Percentiles rank a stretch among this genome's conserved stretches.
Evolutionary conservation across 1,140 invertebrate genomes (phyloP).

Genomic region (Rhyzopertha dominica): DNA sequence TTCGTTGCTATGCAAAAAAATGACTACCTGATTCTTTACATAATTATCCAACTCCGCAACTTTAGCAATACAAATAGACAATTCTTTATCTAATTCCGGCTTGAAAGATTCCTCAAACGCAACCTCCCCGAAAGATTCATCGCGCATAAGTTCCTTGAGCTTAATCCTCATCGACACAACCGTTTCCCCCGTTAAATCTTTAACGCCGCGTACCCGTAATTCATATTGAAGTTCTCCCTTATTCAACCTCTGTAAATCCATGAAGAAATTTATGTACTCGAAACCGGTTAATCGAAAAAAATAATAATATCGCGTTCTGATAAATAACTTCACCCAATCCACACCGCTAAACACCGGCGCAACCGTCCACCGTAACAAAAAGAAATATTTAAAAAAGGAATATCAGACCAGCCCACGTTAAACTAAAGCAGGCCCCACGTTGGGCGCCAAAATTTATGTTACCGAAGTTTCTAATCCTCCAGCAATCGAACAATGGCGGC

Average conservation of each 20-base stretch:
- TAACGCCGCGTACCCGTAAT: not conserved
- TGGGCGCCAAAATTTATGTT: no score
- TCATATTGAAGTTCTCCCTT: constrained; percentile 3
- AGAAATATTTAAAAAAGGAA: no score
- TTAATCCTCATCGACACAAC: constrained; percentile 3
- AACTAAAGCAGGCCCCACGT: no score
- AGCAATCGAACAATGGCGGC: no score
- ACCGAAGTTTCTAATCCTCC: no score
- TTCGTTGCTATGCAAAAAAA: not conserved
- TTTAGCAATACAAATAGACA: constrained; percentile 3
- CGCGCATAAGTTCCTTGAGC: constrained; percentile 2
- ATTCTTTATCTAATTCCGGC: not conserved
- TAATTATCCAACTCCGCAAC: constrained; percentile 6
- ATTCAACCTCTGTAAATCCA: constrained; percentile 2
- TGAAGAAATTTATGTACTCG: no score
- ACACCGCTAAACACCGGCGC: no score
- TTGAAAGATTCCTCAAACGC: not conserved
- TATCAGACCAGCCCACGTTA: no score
- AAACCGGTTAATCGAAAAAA: no score
- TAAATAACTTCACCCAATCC: no score
- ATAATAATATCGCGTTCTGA: no score
- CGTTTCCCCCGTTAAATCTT: not conserved
- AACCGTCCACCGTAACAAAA: no score
- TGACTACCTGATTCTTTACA: not conserved
- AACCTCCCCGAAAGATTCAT: not conserved